These are phyloP conservation scores for Zaprionus kolodkinae DNA, from an alignment of 1,140 invertebrate species.

Conservation along the genomic window DNA sequence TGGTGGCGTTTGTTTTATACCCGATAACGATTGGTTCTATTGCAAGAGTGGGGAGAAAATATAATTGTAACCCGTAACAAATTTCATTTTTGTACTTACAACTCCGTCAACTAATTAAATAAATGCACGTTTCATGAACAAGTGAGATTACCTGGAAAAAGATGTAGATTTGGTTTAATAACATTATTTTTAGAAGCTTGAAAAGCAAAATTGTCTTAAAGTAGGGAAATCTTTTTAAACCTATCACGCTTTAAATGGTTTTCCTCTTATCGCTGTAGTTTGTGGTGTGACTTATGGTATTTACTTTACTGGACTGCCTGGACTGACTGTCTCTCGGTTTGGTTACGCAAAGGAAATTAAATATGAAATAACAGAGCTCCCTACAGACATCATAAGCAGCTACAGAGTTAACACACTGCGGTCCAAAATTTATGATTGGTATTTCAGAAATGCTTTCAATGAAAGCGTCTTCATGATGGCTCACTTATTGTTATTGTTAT, in stretches of 20 bases:
- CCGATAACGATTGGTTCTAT: slow-evolving; percentile 50
- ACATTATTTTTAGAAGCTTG: too few species aligned
- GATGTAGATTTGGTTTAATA: slow-evolving; percentile 10
- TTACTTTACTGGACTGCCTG: slow-evolving; percentile 56
- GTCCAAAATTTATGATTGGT: slow-evolving; percentile 39
- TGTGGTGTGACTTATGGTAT: slow-evolving; percentile 26
- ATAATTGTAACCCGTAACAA: neutral
- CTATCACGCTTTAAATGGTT: neutral
- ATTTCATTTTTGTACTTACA: neutral
- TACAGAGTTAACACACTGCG: neutral
- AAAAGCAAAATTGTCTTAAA: too few species aligned
- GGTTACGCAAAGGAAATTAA: slow-evolving; percentile 67
- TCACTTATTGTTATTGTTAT: slow-evolving; percentile 48
- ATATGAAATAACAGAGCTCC: slow-evolving; percentile 51
- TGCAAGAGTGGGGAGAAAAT: slow-evolving; percentile 33
- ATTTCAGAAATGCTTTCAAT: slow-evolving; percentile 14
- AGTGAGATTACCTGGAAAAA: slow-evolving; percentile 12
- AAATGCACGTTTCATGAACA: neutral
- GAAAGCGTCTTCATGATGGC: slow-evolving; percentile 33
- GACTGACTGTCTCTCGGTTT: slow-evolving; percentile 18
- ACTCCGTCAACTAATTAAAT: neutral
- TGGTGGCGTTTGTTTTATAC: slow-evolving; percentile 51
- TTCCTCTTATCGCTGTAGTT: neutral
- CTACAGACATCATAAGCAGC: neutral
- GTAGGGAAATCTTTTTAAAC: too few species aligned